Conservation (phyloP, 2,797 vertebrate species). For the Caiman crocodilus region DNA sequence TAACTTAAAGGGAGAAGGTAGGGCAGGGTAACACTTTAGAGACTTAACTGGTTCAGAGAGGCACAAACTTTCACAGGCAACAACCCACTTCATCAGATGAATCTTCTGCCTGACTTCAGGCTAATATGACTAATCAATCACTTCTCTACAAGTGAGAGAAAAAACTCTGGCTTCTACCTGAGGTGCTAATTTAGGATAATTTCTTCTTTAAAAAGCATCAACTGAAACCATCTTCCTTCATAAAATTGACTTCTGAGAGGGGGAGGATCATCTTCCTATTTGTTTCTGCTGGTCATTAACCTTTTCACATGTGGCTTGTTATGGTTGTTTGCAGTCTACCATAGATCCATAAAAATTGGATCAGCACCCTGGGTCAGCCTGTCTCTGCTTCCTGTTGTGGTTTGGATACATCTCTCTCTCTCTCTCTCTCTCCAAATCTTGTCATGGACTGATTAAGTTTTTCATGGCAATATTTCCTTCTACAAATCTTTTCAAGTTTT, state of each 20-base stretch:
- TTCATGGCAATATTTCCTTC: too few species aligned
- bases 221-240: background rate
- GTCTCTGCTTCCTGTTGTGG: background rate
- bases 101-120: too few species aligned
- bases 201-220: constrained; percentile 43
- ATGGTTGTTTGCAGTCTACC: background rate
- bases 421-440: background rate
- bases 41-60: too few species aligned
- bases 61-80: too few species aligned
- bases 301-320: background rate
- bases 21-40: too few species aligned
- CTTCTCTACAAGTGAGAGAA: background rate
- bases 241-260: background rate
- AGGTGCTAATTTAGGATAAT: constrained; percentile 28
- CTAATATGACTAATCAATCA: too few species aligned
- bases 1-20: background rate
- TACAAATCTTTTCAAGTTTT: background rate
- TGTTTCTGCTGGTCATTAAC: background rate
- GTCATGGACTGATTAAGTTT: background rate
- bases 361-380: background rate
- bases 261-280: background rate
- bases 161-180: constrained; percentile 44
- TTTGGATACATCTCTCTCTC: background rate
- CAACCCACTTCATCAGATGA: too few species aligned
- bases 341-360: background rate